Base-by-base conservation (phyloP, 2,797 vertebrate genomes). In the Psittacula derbiana region DNA sequence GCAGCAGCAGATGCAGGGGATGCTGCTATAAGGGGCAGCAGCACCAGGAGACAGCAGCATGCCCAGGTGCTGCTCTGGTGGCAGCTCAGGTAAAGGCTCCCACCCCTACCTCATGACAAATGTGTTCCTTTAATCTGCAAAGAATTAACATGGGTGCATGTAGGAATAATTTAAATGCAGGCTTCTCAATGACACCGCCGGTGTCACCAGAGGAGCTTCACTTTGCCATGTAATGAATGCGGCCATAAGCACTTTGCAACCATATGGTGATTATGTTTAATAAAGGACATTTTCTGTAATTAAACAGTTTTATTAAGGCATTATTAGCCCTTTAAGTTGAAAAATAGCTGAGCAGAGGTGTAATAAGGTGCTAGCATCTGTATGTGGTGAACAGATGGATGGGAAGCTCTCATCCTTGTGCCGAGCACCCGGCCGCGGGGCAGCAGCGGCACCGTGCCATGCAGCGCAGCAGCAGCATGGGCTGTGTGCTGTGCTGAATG, bases 251-350 rank as follows among this genome's bases (percentile, higher is more conserved):
- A 33, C 90, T 92, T 73, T 11, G 64, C 86, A 55, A 55, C 90
- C 90, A 76, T 95, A 81, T 36, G 95, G 88, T 44, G 87, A 90
- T 95, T 76, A 64, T 27, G 80, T 62, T 84, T 88, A 95, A 95
- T 95, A 92, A 92, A 81, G 88, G 92, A 81, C 80, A 86, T 92
- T 93, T 94, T 83, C 67, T 53, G 90, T 80, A 95, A 95, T 95
- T 95, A 97, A 94, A 91, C 70, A 75, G 62, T 88, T 95, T 95
- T 95, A 95, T 93, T 94, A 94, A 92, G 92, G 90, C 88, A 80
- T 92, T 97, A 93, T 94, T 96, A 95, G 92, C 74, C 83, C 83
- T 94, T 92, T 92, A 92, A 86, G 80, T 87, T 95, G 94, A 96
- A 92, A 92, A 96, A 95, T 92, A 92, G 93, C 86, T 19, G 60